Evolutionary conservation across 2,797 vertebrate species (phyloP), one percentile per base, ranked within the genome.

Genomic region (Acanthurus lineatus): DNA sequence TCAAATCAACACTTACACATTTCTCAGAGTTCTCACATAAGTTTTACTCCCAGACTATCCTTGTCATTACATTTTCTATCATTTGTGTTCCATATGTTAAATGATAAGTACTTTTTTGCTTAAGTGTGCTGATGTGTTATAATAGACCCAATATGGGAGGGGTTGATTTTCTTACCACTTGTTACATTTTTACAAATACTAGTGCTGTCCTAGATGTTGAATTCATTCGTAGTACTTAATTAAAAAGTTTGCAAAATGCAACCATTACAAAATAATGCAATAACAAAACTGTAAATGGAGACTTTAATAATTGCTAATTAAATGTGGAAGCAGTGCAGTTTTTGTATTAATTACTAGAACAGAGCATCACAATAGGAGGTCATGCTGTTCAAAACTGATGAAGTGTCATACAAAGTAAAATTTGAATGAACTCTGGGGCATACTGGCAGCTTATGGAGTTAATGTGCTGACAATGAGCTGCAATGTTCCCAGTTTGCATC

Each of bases 1-100:
- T 47, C 44, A 58, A 68, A 68, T 73, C 73, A 73, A 59, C 52
- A 68, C 58, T 81, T 73, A 47, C 47, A 81, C 9, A 69, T 62
- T 10, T 10, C 40, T 40, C 10, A 10, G 40, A 40, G 1, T 66
- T 54, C 58, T 68, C 52, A 76, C 45, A 56, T 59, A 28, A 40
- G 17, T 10, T 45, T 15, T 16, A 45, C 12, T 40, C 40, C 10
- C 40, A 40, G 40, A 40, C 40, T 40, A 40, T 40, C 7, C 40
- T 40, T 40, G 40, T 40, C 10, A 10, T 40, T 40, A 40, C 40
- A 40, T 40, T 40, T 40, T 8, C 6, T 40, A 9, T 40, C 40
- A 40, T 40, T 10, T 40, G 40, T 9, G 40, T 40, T 10, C 40
- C 40, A 10, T 40, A 40, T 8, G 40, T 40, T 40, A 10, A 40